Conservation (phyloP, 2,113 vertebrate genomes). For the Crotophaga sulcirostris region DNA sequence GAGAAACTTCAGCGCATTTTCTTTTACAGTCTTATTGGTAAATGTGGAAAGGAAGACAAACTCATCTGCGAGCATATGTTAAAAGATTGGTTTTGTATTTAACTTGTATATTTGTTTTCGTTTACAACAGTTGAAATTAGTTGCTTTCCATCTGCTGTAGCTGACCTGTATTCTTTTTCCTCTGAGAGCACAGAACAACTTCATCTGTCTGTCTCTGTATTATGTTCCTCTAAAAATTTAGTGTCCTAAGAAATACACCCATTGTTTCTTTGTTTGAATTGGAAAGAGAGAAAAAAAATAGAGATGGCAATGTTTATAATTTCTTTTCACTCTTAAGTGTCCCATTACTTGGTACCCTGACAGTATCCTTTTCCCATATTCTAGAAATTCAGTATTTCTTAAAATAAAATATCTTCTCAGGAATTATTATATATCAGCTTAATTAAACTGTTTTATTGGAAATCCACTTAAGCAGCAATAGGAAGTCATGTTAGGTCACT, state of each 20-base stretch:
- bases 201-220: background rate
- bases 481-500: rapidly evolving
- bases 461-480: background rate
- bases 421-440: background rate
- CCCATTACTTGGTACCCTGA: background rate
- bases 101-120: background rate
- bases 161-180: background rate
- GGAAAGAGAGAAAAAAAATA: background rate
- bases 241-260: background rate
- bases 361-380: background rate
- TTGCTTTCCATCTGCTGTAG: background rate
- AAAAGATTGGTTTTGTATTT: background rate
- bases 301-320: background rate
- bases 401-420: background rate
- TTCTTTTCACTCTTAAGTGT: background rate
- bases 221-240: background rate
- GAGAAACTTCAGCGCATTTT: background rate
- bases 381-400: background rate
- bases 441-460: background rate
- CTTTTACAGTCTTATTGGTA: background rate
- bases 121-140: background rate
- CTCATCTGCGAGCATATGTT: background rate
- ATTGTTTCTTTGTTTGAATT: background rate
- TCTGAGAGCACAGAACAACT: background rate
- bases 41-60: background rate